Evolutionary conservation across 2,113 vertebrate genomes (phyloP), one percentile per base, ranked within the genome.

Genomic region (Baryphthengus martii): DNA sequence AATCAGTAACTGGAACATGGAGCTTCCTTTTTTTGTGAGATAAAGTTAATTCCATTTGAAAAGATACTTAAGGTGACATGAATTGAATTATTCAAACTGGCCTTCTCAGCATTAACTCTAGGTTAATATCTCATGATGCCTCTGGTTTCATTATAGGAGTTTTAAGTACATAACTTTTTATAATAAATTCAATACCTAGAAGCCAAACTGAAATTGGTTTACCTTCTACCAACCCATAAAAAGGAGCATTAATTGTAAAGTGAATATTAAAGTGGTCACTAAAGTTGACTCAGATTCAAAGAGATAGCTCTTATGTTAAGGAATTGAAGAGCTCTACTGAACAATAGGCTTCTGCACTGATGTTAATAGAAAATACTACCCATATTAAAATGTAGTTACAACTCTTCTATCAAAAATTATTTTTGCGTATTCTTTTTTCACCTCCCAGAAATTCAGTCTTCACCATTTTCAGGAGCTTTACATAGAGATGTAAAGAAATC

Each of bases 131-230:
- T 97, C 94, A 95, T 95, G 97, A 97, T 97, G 95, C 90, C 90
- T 97, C 90, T 93, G 89, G 94, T 97, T 97, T 97, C 96, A 97
- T 97, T 97, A 97, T 77, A 95, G 79, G 96, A 97, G 93, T 96
- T 97, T 97, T 97, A 97, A 97, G 96, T 97, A 97, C 88, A 95
- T 97, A 97, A 97, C 97, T 97, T 97, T 97, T 97, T 97, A 97
- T 97, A 97, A 97, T 97, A 97, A 97, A 97, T 97, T 97, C 96
- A 97, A 94, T 97, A 97, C 91, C 94, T 97, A 91, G 94, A 95
- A 97, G 95, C 96, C 0, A 52, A 95, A 91, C 88, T 95, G 95
- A 97, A 97, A 97, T 97, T 97, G 95, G 96, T 97, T 97, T 97
- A 97, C 97, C 78, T 97, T 97, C 96, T 90, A 94, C 91, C 73